Evolutionary conservation across 2,797 vertebrate species (phyloP), one percentile per base, ranked within the genome.

Genomic region (Syngnathus rostellatus): DNA sequence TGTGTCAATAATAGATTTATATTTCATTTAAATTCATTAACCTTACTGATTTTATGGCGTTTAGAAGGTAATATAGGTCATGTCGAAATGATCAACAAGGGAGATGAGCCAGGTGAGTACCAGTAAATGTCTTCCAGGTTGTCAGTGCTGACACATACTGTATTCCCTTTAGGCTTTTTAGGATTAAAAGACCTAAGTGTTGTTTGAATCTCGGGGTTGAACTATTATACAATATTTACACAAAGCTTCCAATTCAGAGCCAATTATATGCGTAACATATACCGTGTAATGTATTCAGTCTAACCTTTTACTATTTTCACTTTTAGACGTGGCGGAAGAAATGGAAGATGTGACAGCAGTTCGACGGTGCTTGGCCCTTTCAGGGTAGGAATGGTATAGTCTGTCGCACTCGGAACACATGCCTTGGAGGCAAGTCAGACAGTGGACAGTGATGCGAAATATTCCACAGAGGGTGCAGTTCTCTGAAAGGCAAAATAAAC

Each of bases 401-500:
- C 77, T 67, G 79, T 95, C 94, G 64, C 94, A 95, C 43, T 92
- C 86, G 16, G 76, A 78, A 68, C 94, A 95, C 45, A 94, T 86
- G 8, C 82, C 83, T 70, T 94, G 92, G 41, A 89, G 88, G 70
- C 94, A 95, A 39, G 87, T 79, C 19, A 89, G 82, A 72, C 94
- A 95, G 76, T 91, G 90, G 62, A 90, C 80, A 0, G 88, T 85
- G 38, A 89, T 89, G 0, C 89, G 84, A 39, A 86, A 90, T 71
- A 91, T 88, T 40, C 93, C 93, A 80, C 94, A 95, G 63, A 94
- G 91, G 51, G 86, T 84, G 76, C 93, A 94, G 83, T 89, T 87
- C 37, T 90, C 88, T 77, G 78, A 6, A 74, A 71, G 67, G 17
- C 67, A 1, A 14, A 45, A 43, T 2, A 50, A 19, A 31, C n/a